These are phyloP conservation scores for Geotrupes spiniger DNA, from an alignment of 2,888 invertebrate genomes.

Conservation along the genomic window DNA sequence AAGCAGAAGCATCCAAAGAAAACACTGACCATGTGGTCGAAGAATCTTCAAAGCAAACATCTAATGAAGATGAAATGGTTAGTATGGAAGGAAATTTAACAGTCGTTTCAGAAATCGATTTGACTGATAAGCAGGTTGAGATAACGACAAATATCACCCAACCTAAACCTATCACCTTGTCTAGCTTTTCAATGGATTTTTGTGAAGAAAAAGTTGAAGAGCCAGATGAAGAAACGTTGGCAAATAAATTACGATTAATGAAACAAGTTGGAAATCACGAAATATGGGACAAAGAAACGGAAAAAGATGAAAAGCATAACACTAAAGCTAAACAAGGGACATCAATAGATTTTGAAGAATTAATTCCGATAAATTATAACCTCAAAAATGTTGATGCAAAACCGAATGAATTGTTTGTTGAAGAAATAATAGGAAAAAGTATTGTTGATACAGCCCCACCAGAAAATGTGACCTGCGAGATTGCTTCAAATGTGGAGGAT, in stretches of 20 bases:
- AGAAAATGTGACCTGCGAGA: too few relatives aligned
- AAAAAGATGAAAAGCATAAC: conserved; percentile 3
- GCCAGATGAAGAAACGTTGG: not conserved
- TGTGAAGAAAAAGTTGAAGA: conserved; percentile 21
- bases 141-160: conserved; percentile 56
- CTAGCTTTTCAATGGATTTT: conserved; percentile 46
- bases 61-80: conserved; percentile 39
- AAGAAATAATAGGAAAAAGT: conserved; percentile 18
- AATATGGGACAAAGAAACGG: not conserved
- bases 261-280: conserved; percentile 1
- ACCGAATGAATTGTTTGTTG: conserved; percentile 19
- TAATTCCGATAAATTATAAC: too few relatives aligned
- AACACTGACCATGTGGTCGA: conserved; percentile 10
- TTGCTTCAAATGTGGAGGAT: conserved; percentile 9
- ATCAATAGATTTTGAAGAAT: not conserved
- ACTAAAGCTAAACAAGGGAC: not conserved
- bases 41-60: conserved; percentile 42
- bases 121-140: conserved; percentile 52
- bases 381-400: too few relatives aligned
- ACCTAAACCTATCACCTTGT: conserved; percentile 40
- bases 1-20: conserved; percentile 10
- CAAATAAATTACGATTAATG: too few relatives aligned
- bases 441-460: not conserved
- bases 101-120: conserved; percentile 49
- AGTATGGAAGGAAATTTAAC: conserved; percentile 58